Conservation (phyloP, 1,140 invertebrate genomes). For the Zaprionus lachaisei region DNA sequence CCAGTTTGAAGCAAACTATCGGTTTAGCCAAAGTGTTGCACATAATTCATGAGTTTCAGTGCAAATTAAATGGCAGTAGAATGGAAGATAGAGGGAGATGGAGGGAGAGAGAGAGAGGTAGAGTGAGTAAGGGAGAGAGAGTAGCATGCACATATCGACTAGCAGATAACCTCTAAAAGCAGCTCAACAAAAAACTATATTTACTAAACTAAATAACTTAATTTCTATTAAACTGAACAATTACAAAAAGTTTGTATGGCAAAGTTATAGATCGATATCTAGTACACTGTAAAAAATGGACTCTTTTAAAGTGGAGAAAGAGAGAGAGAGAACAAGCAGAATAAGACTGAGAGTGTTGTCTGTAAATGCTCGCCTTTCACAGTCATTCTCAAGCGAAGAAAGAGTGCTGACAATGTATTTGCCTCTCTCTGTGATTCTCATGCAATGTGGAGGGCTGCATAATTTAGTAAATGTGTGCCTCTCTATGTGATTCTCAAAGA, state of each 20-base stretch:
- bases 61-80: slow-evolving; percentile 29
- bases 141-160: not conserved
- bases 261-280: not conserved
- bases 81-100: not conserved
- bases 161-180: not conserved
- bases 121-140: not conserved
- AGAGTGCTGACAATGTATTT: too few relatives aligned
- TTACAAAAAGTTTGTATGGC: not conserved
- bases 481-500: too few relatives aligned
- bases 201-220: not conserved
- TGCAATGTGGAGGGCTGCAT: too few relatives aligned
- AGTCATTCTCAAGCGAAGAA: not conserved
- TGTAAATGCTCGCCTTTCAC: not conserved
- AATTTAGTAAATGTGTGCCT: not conserved
- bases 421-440: not conserved
- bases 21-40: slow-evolving; percentile 36
- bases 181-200: not conserved
- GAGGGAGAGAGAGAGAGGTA: not conserved
- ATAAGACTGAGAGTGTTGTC: too few relatives aligned
- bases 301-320: not conserved
- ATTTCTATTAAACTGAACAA: not conserved
- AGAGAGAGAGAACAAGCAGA: not conserved
- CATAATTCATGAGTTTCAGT: slow-evolving; percentile 38
- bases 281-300: too few relatives aligned
- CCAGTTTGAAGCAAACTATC: slow-evolving; percentile 23